Conservation (phyloP, 2,888 invertebrate species). For the Nebria brevicollis region DNA sequence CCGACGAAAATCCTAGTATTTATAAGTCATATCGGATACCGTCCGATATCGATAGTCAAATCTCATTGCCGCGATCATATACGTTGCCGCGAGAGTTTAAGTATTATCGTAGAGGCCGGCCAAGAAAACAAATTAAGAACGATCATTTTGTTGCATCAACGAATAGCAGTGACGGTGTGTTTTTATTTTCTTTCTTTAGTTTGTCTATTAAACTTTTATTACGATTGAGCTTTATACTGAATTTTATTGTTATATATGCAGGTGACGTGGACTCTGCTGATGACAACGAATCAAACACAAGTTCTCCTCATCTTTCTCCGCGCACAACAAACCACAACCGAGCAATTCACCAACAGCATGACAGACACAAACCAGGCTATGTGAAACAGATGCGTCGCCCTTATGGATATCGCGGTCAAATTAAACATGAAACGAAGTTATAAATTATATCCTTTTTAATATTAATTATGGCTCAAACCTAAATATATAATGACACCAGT, state of each 20-base stretch:
- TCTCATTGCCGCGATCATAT: constrained; percentile 85
- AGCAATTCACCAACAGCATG: constrained; percentile 14
- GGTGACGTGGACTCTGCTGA: constrained; percentile 86
- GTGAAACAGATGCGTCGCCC: constrained; percentile 38
- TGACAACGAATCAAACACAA: constrained; percentile 61
- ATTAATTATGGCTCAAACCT: background rate
- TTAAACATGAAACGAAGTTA: constrained; percentile 43
- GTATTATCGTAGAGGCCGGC: constrained; percentile 73
- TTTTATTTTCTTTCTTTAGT: background rate
- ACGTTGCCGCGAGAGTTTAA: constrained; percentile 87
- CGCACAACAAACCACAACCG: constrained; percentile 34
- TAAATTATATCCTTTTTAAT: constrained; percentile 13
- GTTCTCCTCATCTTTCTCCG: constrained; percentile 38
- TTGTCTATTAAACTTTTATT: background rate
- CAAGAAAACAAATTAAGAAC: constrained; percentile 69
- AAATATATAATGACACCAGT: background rate
- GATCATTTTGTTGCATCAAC: constrained; percentile 82
- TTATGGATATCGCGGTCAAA: constrained; percentile 38
- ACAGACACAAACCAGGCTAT: constrained; percentile 29
- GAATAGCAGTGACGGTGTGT: constrained; percentile 83
- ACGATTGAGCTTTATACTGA: too few relatives aligned
- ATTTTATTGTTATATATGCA: constrained; percentile 53
- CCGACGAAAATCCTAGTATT: constrained; percentile 52
- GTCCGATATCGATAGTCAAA: constrained; percentile 81
- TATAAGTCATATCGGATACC: constrained; percentile 68